These are phyloP conservation scores for Amniataba percoides DNA, from an alignment of 2,797 vertebrate genomes.

Conservation along the genomic window DNA sequence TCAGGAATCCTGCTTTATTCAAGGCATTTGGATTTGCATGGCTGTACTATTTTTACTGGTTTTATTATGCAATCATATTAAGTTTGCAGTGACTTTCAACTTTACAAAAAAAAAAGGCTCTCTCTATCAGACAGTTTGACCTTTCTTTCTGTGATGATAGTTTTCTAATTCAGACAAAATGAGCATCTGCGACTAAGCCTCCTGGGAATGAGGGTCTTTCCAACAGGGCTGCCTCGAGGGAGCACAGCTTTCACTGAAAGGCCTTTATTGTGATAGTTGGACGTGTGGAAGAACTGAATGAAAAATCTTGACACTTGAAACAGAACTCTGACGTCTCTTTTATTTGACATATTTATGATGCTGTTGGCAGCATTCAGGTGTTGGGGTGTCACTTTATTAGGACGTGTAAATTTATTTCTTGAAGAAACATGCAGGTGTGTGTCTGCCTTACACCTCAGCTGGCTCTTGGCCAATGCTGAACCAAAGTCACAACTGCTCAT, in stretches of 20 bases:
- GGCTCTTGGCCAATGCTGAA: constrained; percentile 48
- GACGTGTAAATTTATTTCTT: constrained; percentile 58
- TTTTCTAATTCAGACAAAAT: constrained; percentile 59
- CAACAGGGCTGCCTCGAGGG: constrained; percentile 26
- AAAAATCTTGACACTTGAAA: constrained; percentile 12
- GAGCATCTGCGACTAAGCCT: constrained; percentile 57
- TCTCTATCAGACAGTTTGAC: constrained; percentile 43
- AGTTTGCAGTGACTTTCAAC: constrained; percentile 33
- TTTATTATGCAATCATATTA: constrained; percentile 2
- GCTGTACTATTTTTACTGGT: constrained; percentile 1
- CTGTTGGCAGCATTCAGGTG: constrained; percentile 46
- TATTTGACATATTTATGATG: constrained; percentile 37
- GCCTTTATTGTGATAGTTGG: constrained; percentile 34
- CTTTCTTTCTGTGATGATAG: constrained; percentile 56
- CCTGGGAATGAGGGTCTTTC: constrained; percentile 39
- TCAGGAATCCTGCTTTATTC: background rate
- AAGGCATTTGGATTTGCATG: background rate
- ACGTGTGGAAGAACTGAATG: background rate
- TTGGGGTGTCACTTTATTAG: constrained; percentile 38
- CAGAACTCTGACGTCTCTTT: constrained; percentile 15
- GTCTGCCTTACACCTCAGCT: constrained; percentile 58
- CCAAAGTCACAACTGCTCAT: constrained; percentile 52
- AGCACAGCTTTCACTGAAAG: constrained; percentile 28
- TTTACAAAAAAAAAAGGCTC: constrained; percentile 5
- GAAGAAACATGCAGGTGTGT: constrained; percentile 63